A percentile compares a stretch with the other conserved stretches of the same genome.
These are phyloP conservation scores for Hyalella azteca DNA, from an alignment of 2,888 invertebrate species.

Conservation along the genomic window DNA sequence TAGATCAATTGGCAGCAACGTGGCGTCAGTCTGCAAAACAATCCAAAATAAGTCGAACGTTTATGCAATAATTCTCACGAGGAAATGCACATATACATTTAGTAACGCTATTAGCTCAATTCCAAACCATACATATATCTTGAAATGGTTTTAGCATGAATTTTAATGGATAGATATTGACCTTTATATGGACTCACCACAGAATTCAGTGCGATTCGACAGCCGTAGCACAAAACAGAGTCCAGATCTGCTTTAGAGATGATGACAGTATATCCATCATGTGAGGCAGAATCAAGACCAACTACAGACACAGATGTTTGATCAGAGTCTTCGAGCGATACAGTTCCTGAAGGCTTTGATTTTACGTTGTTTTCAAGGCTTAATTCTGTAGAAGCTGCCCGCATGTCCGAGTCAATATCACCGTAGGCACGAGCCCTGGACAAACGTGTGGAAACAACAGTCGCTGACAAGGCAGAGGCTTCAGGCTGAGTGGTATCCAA, in stretches of 20 bases:
- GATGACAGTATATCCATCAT: neutral
- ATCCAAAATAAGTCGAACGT: too few relatives aligned
- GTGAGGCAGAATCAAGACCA: neutral
- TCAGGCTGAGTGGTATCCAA: too few relatives aligned
- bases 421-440: neutral
- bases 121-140: too few relatives aligned
- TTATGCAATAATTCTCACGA: too few relatives aligned
- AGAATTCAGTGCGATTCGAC: conserved; percentile 45
- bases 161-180: too few relatives aligned
- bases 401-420: neutral
- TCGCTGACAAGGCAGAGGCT: too few relatives aligned
- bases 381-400: neutral
- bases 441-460: too few relatives aligned
- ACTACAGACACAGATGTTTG: too few relatives aligned
- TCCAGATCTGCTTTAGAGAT: conserved; percentile 33
- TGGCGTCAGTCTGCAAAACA: neutral
- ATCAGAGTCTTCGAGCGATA: neutral
- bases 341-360: neutral
- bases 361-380: neutral
- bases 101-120: too few relatives aligned
- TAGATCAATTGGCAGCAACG: neutral
- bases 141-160: too few relatives aligned
- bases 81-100: too few relatives aligned
- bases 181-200: too few relatives aligned
- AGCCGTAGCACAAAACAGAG: conserved; percentile 46